phyloP scores from a whole-genome alignment of 2,888 invertebrate species.

The Cyrtodaria siliqua region DNA sequence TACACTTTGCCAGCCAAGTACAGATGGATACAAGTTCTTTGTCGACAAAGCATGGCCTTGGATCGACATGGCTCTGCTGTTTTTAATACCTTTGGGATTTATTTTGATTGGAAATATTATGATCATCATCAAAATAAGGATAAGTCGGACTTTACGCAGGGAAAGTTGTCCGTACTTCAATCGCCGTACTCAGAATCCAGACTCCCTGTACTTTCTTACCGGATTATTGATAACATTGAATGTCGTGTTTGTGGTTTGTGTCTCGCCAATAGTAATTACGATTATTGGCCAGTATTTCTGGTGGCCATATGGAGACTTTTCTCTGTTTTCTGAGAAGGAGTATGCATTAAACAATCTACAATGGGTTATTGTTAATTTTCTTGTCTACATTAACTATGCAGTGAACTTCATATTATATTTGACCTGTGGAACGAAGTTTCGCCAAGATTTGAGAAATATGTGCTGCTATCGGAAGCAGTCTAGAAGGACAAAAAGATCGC shows the following conservation, averaged over 20 bases:
- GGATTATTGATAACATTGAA: constrained; percentile 7
- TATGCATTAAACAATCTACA: background rate
- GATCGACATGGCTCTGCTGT: constrained; percentile 12
- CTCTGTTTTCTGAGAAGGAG: constrained; percentile 8
- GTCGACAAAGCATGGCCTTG: constrained; percentile 10
- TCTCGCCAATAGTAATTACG: constrained; percentile 5
- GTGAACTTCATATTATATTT: constrained; percentile 28
- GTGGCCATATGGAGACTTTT: constrained; percentile 8
- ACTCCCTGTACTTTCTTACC: constrained; percentile 6
- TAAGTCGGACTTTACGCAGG: constrained; percentile 5
- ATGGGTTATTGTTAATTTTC: constrained; percentile 13
- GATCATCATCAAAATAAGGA: constrained; percentile 14
- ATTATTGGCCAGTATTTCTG: constrained; percentile 17
- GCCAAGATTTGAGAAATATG: constrained; percentile 11
- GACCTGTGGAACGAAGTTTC: constrained; percentile 18
- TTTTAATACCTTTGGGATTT: constrained; percentile 4
- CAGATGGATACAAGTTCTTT: background rate
- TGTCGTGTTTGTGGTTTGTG: constrained; percentile 12
- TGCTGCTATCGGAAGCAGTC: background rate
- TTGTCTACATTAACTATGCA: constrained; percentile 11
- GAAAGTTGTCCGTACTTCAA: background rate
- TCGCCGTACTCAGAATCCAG: no score
- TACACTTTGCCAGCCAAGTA: no score
- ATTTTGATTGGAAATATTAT: constrained; percentile 13
- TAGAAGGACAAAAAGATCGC: no score